Evolutionary conservation across 2,888 invertebrate genomes (phyloP), one percentile per base, ranked within the genome.

Genomic region (Dysmachus trigonus): DNA sequence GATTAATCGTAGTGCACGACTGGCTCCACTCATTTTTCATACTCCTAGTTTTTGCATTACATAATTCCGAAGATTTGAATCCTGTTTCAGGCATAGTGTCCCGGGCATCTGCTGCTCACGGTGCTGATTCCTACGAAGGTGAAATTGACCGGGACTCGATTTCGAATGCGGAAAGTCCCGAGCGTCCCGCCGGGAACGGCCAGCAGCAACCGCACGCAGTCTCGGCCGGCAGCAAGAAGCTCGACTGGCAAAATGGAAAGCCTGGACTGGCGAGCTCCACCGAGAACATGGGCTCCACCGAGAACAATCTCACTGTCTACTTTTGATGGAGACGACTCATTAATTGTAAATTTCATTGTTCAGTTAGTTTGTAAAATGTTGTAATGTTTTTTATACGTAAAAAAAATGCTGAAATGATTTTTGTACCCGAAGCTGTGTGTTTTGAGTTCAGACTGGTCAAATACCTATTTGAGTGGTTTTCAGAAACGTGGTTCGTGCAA

Each of bases 291-390:
- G 91, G 91, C 77, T 92, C 93, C 53, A 92, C 92, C n/a, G 94
- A 94, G 89, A 94, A 93, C 90, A 94, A 94, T 91, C 91, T 94
- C 89, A 94, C 94, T 74, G 94, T 94, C 86, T 94, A 94, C 90
- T 94, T 94, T 91, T 94, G 31, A 91, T 91, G 22, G 8, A 18
- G 10, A 62, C 7, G 18, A 53, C 53, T 53, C 5, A 33, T 77
- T 7, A 79, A 81, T n/a, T 85, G 47, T 35, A 85, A 76, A 73
- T 84, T 85, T 33, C 13, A 41, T 27, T 72, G 72, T 72, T 83
- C 72, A 33, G 71, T 83, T 83, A 72, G 41, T 72, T 83, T 83
- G 71, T 83, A 83, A 83, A 41, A 8, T 72, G 83, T 83, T 72
- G 72, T 72, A 83, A 72, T 83, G 72, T 83, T 83, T 47, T 83